A percentile compares a stretch with the other conserved stretches of the same genome.
Evolutionary conservation across 1,140 invertebrate genomes (phyloP).

Genomic region (Tribolium madens): DNA sequence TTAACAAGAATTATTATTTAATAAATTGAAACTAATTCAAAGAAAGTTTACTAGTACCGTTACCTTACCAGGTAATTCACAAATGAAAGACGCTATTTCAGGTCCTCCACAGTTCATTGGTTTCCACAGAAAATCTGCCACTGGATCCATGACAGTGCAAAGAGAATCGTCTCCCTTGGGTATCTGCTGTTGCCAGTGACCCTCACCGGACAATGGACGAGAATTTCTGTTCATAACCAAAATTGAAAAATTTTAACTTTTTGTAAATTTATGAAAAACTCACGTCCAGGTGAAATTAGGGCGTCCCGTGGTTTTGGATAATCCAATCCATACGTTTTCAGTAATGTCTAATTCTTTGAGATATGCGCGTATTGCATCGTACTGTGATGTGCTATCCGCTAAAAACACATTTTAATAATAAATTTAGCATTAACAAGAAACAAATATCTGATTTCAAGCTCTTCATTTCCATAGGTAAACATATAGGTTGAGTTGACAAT

Average conservation of each 20-base stretch:
- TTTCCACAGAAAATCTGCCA: conserved; percentile 79
- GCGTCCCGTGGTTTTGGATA: conserved; percentile 75
- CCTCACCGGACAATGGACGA: conserved; percentile 72
- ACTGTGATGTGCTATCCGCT: conserved; percentile 80
- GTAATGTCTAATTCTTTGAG: conserved; percentile 80
- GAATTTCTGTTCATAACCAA: conserved; percentile 55
- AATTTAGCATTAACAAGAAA: not conserved
- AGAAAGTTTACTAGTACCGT: no score
- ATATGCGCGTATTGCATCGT: conserved; percentile 79
- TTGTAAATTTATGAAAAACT: no score
- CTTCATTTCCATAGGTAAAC: not conserved
- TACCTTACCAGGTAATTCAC: conserved; percentile 77
- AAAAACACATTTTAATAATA: conserved; percentile 67
- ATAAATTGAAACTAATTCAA: no score
- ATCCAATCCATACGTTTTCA: conserved; percentile 80
- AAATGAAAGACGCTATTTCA: conserved; percentile 79
- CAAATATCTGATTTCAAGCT: not conserved
- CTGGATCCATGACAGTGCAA: conserved; percentile 77
- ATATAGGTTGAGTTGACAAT: not conserved
- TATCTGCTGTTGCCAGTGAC: conserved; percentile 74
- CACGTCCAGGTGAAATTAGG: conserved; percentile 80
- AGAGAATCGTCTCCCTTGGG: conserved; percentile 63
- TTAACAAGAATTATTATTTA: no score
- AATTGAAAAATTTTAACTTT: not conserved
- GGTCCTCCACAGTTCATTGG: conserved; percentile 78